Base-by-base conservation (phyloP, 2,888 invertebrate genomes). In the Plagiodera versicolora region DNA sequence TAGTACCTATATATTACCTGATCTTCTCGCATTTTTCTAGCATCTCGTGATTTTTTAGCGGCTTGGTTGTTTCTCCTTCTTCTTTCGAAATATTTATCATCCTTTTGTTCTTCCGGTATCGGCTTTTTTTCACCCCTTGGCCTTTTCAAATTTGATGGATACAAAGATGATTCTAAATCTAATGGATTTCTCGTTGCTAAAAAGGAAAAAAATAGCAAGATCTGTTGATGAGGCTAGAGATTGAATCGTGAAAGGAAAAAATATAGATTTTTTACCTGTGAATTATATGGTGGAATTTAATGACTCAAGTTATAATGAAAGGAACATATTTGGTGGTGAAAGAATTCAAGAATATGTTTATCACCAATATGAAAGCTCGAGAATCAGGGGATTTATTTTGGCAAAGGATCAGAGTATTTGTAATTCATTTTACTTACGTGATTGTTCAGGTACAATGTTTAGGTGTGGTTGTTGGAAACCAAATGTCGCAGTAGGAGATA, bases 31-130 rank as follows among this genome's bases (percentile, higher is more conserved):
- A 92, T 86, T 78, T 94, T 89, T 19, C 95, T 82, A 0, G 94
- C 93, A 77, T 95, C 95, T 24, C 95, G 80, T 0, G 94, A 94
- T 78, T 95, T 95, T 80, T 95, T 95, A 0, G 95, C 95, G 0
- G 95, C 95, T 75, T 92, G 88, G 78, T 95, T 95, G 79, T 95
- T 95, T 8, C 94, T 82, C 74, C 91, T 88, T 61, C 95, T 83
- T 47, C 94, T 82, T 78, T 95, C 95, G 77, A 89, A 95, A 79
- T 95, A 95, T 78, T 92, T 94, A 63, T 90, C 91, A 72, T 95
- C 95, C 74, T 95, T 95, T 75, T 91, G 85, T 51, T 92, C 93
- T 0, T 89, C 87, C 0, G 95, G 95, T 56, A 94, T 94, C 0
- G 94, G 90, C 56, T 92, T 87, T 75, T 94, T 94, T 75, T 92